Base-by-base conservation (phyloP, 2,888 invertebrate species). In the Autographa gamma region DNA sequence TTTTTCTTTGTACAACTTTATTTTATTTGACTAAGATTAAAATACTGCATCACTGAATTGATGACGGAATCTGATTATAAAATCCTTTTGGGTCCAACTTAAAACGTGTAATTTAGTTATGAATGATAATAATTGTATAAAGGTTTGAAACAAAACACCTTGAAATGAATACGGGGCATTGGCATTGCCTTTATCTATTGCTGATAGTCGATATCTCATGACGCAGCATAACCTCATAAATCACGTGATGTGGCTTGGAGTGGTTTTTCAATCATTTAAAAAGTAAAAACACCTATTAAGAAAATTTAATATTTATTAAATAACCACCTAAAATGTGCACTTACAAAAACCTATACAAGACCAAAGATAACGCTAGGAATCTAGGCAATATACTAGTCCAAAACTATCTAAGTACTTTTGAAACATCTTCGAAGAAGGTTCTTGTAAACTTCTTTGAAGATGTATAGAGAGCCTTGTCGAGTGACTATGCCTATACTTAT, bases 191-290 rank as follows among this genome's bases (percentile, higher is more conserved):
- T 69, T 34, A 66, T 69, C n/a, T n/a, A 48, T 54, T 60, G 25
- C 2, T 60, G 79, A 78, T 78, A 74, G 13, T 25, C 16, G 41
- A 14, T 54, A 56, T 63, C 59, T 34, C 14, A 70, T 18, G n/a
- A 16, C 5, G n/a, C 18, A 63, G 18, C 54, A 79, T 70, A 63
- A 63, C 60, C 54, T 48, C 43, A 61, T 70, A 31, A 48, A 54
- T 18, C 75, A 75, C 76, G 79, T 76, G 76, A 31, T 31, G 43
- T 62, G 77, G 52, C 66, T 58, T 13, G 60, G 13, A 13, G 48
- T 48, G 0, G 48, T n/a, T 48, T 38, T 38, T 38, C 9, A 38
- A 38, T 38, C 2, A 38, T 11, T 38, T 38, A 38, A 38, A 38
- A 38, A 11, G 11, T n/a, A n/a, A n/a, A n/a, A n/a, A n/a, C n/a